Percentiles rank a stretch among this genome's conserved stretches.
These are phyloP conservation scores for Phortica okadai DNA, from an alignment of 2,888 invertebrate species.

Conservation along the genomic window DNA sequence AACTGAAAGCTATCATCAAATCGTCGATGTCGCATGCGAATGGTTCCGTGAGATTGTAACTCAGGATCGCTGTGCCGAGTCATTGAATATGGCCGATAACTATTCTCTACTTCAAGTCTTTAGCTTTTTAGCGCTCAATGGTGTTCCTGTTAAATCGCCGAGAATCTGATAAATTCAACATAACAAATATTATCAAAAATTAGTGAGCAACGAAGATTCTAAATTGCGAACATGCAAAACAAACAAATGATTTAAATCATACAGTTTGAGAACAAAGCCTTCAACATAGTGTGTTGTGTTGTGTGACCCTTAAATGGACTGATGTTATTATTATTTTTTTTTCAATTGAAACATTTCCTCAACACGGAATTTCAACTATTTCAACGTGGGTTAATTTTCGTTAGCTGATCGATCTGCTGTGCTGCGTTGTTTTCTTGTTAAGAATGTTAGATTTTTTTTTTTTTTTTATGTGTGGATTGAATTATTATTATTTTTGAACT, in stretches of 20 bases:
- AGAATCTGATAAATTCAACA: too few species aligned
- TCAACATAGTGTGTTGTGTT: neutral
- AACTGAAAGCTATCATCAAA: too few species aligned
- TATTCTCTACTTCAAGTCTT: too few species aligned
- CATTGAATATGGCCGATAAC: too few species aligned
- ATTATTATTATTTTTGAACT: constrained; percentile 10
- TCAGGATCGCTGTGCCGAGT: too few species aligned
- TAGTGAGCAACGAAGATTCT: too few species aligned
- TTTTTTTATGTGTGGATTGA: constrained; percentile 32
- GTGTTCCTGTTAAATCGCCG: too few species aligned
- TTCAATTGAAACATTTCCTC: neutral
- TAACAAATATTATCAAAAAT: too few species aligned
- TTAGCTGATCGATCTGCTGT: neutral
- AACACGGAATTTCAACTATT: neutral
- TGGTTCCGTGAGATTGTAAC: too few species aligned
- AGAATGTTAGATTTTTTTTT: constrained; percentile 38
- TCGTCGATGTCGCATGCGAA: too few species aligned
- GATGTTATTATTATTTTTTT: neutral
- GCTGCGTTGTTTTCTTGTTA: constrained; percentile 7
- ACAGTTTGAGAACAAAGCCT: neutral
- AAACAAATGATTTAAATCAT: neutral
- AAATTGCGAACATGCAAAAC: too few species aligned
- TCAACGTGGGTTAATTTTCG: neutral
- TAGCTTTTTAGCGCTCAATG: too few species aligned
- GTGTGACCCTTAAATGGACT: neutral